Conservation (phyloP, 2,888 invertebrate genomes). For the Pachliopta kotzebuea region DNA sequence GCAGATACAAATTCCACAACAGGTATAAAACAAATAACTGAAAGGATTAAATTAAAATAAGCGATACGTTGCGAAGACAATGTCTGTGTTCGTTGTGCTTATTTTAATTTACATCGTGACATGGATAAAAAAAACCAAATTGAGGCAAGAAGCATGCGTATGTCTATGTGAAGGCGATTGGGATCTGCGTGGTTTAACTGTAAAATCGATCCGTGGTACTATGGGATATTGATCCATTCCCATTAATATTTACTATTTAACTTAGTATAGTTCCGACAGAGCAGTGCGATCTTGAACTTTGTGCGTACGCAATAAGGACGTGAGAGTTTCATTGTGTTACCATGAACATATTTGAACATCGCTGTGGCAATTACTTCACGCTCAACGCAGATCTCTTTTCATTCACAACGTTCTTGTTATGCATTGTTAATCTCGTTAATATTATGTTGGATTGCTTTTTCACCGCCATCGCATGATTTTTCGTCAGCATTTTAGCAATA, state of each 20-base stretch:
- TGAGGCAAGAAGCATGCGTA: conserved; percentile 86
- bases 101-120: conserved; percentile 75
- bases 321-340: conserved; percentile 33
- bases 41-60: conserved; percentile 78
- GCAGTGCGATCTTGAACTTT: conserved; percentile 32
- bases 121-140: conserved; percentile 47
- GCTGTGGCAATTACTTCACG: conserved; percentile 40
- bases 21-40: conserved; percentile 82
- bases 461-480: conserved; percentile 46
- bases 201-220: conserved; percentile 15
- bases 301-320: conserved; percentile 33
- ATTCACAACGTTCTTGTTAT: conserved; percentile 56
- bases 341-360: conserved; percentile 35
- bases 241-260: conserved; percentile 10
- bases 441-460: conserved; percentile 45
- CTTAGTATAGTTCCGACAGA: conserved; percentile 9
- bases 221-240: conserved; percentile 16
- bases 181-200: conserved; percentile 59
- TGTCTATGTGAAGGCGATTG: conserved; percentile 55
- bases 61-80: conserved; percentile 45
- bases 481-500: conserved; percentile 42
- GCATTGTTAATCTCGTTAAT: conserved; percentile 44
- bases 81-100: conserved; percentile 54
- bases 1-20: conserved; percentile 97
- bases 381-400: conserved; percentile 70